Conservation (phyloP, 2,888 invertebrate species). For the Pomacea canaliculata region DNA sequence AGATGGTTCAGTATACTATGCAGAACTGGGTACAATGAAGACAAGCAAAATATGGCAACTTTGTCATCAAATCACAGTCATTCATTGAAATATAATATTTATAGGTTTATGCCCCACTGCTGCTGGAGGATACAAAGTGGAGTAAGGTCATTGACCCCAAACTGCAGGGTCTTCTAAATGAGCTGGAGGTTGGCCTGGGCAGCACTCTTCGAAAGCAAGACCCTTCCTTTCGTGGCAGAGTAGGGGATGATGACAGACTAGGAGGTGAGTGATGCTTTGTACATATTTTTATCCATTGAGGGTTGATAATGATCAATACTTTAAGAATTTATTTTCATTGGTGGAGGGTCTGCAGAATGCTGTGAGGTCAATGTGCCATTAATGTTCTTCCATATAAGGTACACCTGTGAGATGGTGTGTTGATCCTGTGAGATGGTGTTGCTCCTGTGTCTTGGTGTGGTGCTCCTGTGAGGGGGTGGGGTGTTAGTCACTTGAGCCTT, state of each 20-base stretch:
- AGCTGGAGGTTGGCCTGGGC: slow-evolving; percentile 71
- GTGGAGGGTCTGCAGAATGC: too few species aligned
- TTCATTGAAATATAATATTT: not conserved
- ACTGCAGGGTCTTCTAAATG: slow-evolving; percentile 70
- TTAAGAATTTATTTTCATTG: not conserved
- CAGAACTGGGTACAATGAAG: too few species aligned
- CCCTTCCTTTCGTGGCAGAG: slow-evolving; percentile 52
- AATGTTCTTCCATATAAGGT: too few species aligned
- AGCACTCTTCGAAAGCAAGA: slow-evolving; percentile 67
- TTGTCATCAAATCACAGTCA: too few species aligned
- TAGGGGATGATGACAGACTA: slow-evolving; percentile 54
- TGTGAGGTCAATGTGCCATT: too few species aligned
- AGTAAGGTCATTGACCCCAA: slow-evolving; percentile 71
- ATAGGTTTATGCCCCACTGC: slow-evolving; percentile 71
- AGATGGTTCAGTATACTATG: too few species aligned
- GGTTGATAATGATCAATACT: not conserved
- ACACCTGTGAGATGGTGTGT: too few species aligned
- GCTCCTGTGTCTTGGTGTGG: too few species aligned
- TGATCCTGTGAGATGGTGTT: too few species aligned
- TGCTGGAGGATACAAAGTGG: slow-evolving; percentile 70
- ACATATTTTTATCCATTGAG: not conserved
- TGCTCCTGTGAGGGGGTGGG: too few species aligned
- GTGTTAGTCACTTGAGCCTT: too few species aligned
- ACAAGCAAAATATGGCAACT: too few species aligned
- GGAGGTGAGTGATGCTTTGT: slow-evolving; percentile 50